phyloP scores from a whole-genome alignment of 2,797 vertebrate genomes.

The Schizopygopsis malacanthus region DNA sequence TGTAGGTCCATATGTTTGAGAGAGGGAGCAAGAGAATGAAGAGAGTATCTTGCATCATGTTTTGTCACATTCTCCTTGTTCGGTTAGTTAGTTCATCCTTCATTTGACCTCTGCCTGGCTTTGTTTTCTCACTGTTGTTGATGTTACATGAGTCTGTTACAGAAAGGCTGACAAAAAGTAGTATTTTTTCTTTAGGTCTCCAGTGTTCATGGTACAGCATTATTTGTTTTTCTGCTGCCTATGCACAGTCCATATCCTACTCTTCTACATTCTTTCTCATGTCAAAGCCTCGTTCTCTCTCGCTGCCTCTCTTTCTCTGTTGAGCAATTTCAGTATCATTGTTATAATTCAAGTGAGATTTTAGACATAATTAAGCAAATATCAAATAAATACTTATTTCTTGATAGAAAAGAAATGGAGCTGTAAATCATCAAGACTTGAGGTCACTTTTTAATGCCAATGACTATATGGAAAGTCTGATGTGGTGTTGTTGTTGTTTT shows the following conservation, averaged over 20 bases:
- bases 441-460: neutral
- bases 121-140: constrained; percentile 4
- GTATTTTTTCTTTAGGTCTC: neutral
- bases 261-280: neutral
- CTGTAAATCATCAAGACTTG: neutral
- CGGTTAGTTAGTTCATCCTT: neutral
- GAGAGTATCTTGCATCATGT: constrained; percentile 6
- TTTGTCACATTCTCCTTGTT: constrained; percentile 25
- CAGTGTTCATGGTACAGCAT: neutral
- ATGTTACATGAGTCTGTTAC: constrained; percentile 34
- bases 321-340: neutral
- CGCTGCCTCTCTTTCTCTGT: neutral
- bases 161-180: neutral
- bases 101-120: constrained; percentile 10
- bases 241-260: neutral
- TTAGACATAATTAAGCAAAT: neutral
- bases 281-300: neutral
- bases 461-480: neutral
- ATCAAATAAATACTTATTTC: neutral
- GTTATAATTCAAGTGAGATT: neutral
- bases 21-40: neutral
- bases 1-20: constrained; percentile 19
- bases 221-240: neutral
- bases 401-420: neutral
- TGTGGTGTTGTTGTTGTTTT: neutral